phyloP scores from a whole-genome alignment of 2,797 vertebrate species.

The Sus cebifrons region DNA sequence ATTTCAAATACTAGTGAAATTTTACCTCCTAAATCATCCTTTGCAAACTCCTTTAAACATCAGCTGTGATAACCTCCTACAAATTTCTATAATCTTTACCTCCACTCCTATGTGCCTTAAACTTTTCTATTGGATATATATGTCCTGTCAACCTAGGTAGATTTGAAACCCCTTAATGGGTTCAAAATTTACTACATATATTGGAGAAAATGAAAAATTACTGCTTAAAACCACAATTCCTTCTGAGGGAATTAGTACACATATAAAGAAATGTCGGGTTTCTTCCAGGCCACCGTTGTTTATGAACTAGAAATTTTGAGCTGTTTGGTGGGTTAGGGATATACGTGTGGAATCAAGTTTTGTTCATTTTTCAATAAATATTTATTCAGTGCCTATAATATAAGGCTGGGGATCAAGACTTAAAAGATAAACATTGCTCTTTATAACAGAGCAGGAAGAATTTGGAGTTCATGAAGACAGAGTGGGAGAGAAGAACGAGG shows the following conservation, averaged over 20 bases:
- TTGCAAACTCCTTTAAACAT: not conserved
- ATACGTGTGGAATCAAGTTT: not conserved
- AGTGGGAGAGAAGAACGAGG: not conserved
- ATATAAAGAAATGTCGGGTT: not conserved
- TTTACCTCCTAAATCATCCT: not conserved
- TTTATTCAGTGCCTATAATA: not conserved
- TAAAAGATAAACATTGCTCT: constrained; percentile 12
- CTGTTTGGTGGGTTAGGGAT: not conserved
- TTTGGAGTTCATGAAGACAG: not conserved
- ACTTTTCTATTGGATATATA: not conserved
- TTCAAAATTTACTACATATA: constrained; percentile 14
- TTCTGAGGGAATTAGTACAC: not conserved
- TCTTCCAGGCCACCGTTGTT: not conserved
- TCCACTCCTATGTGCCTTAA: not conserved
- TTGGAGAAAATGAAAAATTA: constrained; percentile 27
- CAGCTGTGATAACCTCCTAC: not conserved
- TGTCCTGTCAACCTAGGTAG: not conserved
- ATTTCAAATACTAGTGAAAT: not conserved
- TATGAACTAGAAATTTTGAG: not conserved
- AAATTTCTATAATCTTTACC: not conserved
- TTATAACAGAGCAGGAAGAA: constrained; percentile 12
- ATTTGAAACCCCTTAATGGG: not conserved
- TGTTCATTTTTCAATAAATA: constrained; percentile 1
- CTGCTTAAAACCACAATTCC: not conserved
- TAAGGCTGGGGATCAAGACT: not conserved